phyloP scores from a whole-genome alignment of 2,797 vertebrate genomes.

The Neoniphon sammara region DNA sequence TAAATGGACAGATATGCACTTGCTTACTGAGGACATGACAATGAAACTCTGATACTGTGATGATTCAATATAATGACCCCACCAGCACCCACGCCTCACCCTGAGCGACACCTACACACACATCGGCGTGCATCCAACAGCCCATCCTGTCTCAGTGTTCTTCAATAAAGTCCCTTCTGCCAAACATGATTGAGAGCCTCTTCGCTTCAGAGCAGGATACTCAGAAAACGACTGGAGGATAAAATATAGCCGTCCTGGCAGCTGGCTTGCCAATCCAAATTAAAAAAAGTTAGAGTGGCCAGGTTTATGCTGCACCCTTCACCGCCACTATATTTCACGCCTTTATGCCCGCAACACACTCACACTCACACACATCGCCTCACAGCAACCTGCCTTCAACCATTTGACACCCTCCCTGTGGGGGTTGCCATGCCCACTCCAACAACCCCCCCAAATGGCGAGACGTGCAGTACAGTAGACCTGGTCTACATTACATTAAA shows the following conservation, averaged over 20 bases:
- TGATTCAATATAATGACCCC: conserved; percentile 53
- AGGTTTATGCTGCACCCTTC: conserved; percentile 69
- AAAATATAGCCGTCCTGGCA: conserved; percentile 74
- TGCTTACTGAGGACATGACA: conserved; percentile 1
- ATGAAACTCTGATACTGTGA: conserved; percentile 24
- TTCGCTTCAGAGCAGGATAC: conserved; percentile 71
- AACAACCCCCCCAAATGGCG: conserved; percentile 17
- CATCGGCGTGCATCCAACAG: conserved; percentile 21
- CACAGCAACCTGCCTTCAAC: background rate
- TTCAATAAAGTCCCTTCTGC: conserved; percentile 79
- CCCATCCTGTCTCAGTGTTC: conserved; percentile 68
- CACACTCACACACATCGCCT: conserved; percentile 6
- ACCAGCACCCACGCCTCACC: background rate
- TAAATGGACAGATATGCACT: conserved; percentile 8
- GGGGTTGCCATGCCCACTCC: conserved; percentile 17
- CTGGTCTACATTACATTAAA: conserved; percentile 9
- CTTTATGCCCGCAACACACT: conserved; percentile 44
- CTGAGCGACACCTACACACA: background rate
- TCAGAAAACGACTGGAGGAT: conserved; percentile 73
- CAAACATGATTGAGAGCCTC: conserved; percentile 83
- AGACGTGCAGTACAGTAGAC: conserved; percentile 50
- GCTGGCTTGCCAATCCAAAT: conserved; percentile 82
- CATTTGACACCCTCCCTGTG: background rate
- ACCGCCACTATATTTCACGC: conserved; percentile 71
- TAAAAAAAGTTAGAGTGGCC: conserved; percentile 80